Base-by-base conservation (phyloP, 2,888 invertebrate genomes). In the Metellina segmentata region DNA sequence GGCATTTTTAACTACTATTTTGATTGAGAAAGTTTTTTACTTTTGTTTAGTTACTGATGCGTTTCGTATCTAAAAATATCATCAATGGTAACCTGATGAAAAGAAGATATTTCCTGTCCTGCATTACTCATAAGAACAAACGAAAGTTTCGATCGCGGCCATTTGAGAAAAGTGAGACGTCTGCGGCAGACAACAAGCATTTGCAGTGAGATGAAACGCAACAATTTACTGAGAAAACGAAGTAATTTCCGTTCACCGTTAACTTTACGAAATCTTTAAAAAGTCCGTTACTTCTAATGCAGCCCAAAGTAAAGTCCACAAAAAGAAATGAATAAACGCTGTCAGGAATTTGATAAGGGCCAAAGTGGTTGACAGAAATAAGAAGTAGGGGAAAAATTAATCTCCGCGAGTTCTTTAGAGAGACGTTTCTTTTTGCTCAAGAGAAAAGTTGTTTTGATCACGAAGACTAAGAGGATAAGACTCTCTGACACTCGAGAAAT, bases 321-420 rank as follows among this genome's bases (percentile, higher is more conserved):
- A 72, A 86, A 78, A 86, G 51, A 86, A 78, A 69, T 34, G 20
- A 20, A 16, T n/a, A 74, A 86, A 78, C 49, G 34, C 75, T 81
- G 69, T 78, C 51, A 72, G 72, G 72, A 87, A 87, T 81, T 87
- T 87, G 87, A 87, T 87, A 87, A 87, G 87, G 78, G 13, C 79
- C 72, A 71, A 81, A 79, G 72, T 78, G 81, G 78, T 86, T 87
- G 87, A 81, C 87, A 87, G 77, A 51, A 86, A 75, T 78, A 81
- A 87, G 51, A 70, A 78, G 51, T 79, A 51, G 52, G 52, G 72
- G 71, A 87, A 87, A 86, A 87, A 87, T 87, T 87, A 87, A 87
- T 87, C 87, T 87, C 87, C 34, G 48, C 78, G 70, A 61, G 74
- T 85, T 52, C 53, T 72, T 72, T 71, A 83, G 82, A 83, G 82